Evolutionary conservation across 2,113 vertebrate species (phyloP), one percentile per base, ranked within the genome.

Genomic region (Diadophis punctatus): DNA sequence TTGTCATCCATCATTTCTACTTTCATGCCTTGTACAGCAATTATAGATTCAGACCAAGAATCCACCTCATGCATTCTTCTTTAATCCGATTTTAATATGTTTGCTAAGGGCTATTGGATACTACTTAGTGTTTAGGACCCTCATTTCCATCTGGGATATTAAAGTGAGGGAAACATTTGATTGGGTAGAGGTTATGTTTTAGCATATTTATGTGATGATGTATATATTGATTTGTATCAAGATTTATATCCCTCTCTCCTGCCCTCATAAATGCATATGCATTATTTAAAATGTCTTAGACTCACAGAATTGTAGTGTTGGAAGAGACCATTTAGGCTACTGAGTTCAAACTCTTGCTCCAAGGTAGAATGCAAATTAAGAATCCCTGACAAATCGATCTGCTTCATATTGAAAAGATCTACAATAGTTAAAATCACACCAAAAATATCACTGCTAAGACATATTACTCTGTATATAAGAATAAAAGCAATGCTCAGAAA

Each of bases 1-100:
- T 74, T 92, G 30, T 43, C 87, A 92, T 92, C 87, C 87, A 92
- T 92, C 87, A 88, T 12, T 46, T 89, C 49, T 68, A 84, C 6
- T 56, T 27, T 39, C 56, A 22, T 56, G 27, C 46, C 16, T 56
- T 89, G 39, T 55, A 84, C 51, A 87, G 27, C 34, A 80, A 74
- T 80, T 89, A 55, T 5, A 48, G 25, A 25, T 12, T 27, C 46
- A 63, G 91, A 48, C n/a, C 27, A 34, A 46, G 63, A 92, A 84
- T 56, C 34, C 51, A 56, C 88, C 51, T 39, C 49, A 46, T 80
- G n/a, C 8, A 14, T 55, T 74, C 27, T 52, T 88, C 60, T 55
- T 27, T 92, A 92, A 91, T 84, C 68, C 27, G 48, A 34, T 84
- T 43, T 91, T 56, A 74, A 3, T 43, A 85, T 8, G 43, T 91